Evolutionary conservation across 2,797 vertebrate species (phyloP).

Genomic region (Psittacula echo): DNA sequence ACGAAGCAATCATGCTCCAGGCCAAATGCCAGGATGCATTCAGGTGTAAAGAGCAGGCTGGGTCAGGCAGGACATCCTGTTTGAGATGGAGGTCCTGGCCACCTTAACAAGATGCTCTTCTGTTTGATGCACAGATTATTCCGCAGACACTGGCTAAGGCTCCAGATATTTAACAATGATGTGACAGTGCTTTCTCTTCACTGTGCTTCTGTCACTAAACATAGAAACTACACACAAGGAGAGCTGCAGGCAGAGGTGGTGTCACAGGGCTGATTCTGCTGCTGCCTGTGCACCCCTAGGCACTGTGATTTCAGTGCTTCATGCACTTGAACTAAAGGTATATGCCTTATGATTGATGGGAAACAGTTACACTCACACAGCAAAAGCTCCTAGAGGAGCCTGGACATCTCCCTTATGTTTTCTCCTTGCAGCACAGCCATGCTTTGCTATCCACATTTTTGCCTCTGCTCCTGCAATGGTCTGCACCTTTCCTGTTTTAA

Average conservation of each 20-base stretch:
- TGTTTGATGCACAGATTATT: not conserved
- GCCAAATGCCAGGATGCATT: not conserved
- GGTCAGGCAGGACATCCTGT: not conserved
- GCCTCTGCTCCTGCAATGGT: not conserved
- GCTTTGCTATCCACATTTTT: not conserved
- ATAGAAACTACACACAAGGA: not conserved
- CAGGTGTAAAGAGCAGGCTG: not conserved
- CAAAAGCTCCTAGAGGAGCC: not conserved
- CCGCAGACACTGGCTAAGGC: not conserved
- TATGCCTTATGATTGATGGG: not conserved
- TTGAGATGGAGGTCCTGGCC: not conserved
- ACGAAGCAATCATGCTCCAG: not conserved
- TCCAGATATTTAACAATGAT: not conserved
- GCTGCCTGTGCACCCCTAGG: not conserved
- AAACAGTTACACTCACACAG: not conserved
- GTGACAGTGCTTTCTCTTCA: not conserved
- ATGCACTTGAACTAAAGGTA: not conserved
- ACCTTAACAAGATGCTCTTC: not conserved
- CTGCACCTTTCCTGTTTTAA: not conserved
- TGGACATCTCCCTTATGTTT: not conserved
- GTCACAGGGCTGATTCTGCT: not conserved
- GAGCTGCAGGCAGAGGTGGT: not conserved
- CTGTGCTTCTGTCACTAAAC: not conserved
- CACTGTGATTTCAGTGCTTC: not conserved
- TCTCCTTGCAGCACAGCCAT: not conserved